Evolutionary conservation across 64 coral and sea anemone species (phyloP), one percentile per base, ranked within the genome.

Genomic region (Stichodactyla mertensii): DNA sequence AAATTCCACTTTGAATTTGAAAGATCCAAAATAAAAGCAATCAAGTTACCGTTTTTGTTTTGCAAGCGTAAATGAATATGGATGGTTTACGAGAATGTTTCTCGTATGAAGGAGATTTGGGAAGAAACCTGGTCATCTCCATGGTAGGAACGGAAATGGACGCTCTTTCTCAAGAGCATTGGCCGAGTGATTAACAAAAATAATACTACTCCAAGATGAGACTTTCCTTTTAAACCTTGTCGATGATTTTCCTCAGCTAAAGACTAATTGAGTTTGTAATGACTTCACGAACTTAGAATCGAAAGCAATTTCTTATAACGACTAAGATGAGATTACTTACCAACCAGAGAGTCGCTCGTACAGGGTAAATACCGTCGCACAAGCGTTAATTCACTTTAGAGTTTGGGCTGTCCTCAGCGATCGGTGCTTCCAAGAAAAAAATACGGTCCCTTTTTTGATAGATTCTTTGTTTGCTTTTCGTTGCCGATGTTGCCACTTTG

Each of bases 121-220:
- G 24, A n/a, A 74, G 22, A 74, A 74, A 74, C 12, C 36, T 45
- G 27, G 31, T 55, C 26, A 52, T 81, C 78, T 81, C 52, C 51
- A 81, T 81, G 78, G 78, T 15, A 26, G 31, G 51, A 53, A 51
- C 78, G 78, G 78, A 81, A 81, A 81, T 74, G 69, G 24, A 74
- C 24, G 10, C 26, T 26, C 2, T 31, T 31, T 74, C 18, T 26
- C n/a, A 23, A 74, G 69, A 23, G n/a, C 19, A 22, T 71, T 71
- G 56, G 56, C 14, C 66, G 22, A 71, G 20, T 26, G 22, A 23
- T 0, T 74, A 27, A 31, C 24, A 19, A 10, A 31, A 23, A 11
- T n/a, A 26, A 74, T 31, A 74, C 0, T 74, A 27, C 8, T 11
- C 22, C 24, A 74, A 74, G 26, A 9, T 9, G 26, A 19, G n/a